These are phyloP conservation scores for Caerostris extrusa DNA, from an alignment of 1,140 invertebrate species.

Conservation along the genomic window DNA sequence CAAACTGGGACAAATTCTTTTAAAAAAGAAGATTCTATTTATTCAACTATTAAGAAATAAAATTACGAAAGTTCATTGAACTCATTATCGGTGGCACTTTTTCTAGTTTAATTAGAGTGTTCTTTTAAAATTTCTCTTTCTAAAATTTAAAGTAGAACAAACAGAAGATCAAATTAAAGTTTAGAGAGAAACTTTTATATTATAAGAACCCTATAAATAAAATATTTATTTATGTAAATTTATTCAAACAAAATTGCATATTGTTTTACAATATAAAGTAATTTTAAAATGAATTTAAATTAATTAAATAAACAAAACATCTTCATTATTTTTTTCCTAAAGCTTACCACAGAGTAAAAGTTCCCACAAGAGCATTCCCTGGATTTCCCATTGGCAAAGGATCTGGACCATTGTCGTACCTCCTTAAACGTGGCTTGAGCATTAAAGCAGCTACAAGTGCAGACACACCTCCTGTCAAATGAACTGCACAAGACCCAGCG, in stretches of 20 bases:
- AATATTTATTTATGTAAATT: not conserved
- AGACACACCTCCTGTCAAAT: slow-evolving; percentile 90
- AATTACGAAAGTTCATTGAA: not conserved
- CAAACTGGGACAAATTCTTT: not conserved
- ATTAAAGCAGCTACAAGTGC: slow-evolving; percentile 94
- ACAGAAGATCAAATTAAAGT: too few species aligned
- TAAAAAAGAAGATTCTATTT: not conserved
- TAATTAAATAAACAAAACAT: not conserved
- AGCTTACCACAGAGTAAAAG: slow-evolving; percentile 92
- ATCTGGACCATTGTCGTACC: slow-evolving; percentile 89
- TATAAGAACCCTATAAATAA: too few species aligned
- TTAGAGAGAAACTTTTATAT: too few species aligned
- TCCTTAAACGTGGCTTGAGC: slow-evolving; percentile 92
- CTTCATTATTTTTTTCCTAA: not conserved
- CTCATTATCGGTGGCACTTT: not conserved
- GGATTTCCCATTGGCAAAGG: slow-evolving; percentile 92
- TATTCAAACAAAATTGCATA: too few species aligned
- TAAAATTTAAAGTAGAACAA: too few species aligned
- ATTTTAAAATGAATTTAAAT: not conserved
- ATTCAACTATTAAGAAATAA: not conserved
- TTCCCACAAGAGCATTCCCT: slow-evolving; percentile 94
- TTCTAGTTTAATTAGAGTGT: too few species aligned
- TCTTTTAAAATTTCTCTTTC: too few species aligned
- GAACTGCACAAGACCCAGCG: slow-evolving; percentile 94
- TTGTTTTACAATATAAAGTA: not conserved